Conservation (phyloP, 2,888 invertebrate species). For the Acanthococcus lagerstroemiae region DNA sequence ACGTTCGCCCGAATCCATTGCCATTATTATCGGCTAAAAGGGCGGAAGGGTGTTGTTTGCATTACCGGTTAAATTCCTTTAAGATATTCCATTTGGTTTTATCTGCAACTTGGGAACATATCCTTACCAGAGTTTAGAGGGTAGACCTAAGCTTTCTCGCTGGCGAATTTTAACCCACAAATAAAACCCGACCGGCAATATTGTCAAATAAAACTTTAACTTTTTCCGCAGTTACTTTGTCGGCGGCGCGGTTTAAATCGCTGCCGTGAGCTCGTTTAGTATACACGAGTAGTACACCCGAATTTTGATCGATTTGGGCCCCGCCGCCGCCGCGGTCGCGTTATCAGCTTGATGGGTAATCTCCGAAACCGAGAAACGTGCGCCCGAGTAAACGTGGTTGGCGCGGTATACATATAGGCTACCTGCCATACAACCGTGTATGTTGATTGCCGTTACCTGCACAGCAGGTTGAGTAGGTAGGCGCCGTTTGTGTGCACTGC, state of each 20-base stretch:
- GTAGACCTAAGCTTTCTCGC: constrained; percentile 17
- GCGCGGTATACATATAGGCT: too few species aligned
- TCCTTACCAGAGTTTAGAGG: constrained; percentile 21
- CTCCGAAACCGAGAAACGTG: too few species aligned
- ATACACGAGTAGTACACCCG: too few species aligned
- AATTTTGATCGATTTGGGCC: too few species aligned
- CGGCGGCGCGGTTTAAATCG: constrained; percentile 16
- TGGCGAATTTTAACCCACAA: constrained; percentile 19
- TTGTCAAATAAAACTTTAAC: constrained; percentile 25
- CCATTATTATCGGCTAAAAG: constrained; percentile 30
- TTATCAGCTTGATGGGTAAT: too few species aligned
- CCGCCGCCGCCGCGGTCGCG: too few species aligned
- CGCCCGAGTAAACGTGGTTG: too few species aligned
- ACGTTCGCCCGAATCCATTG: constrained; percentile 29
- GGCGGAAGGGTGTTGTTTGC: constrained; percentile 30
- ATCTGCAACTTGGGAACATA: constrained; percentile 36
- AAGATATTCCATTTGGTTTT: constrained; percentile 38
- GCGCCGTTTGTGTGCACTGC: too few species aligned
- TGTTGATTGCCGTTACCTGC: too few species aligned
- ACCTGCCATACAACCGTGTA: too few species aligned
- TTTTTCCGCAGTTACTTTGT: constrained; percentile 19
- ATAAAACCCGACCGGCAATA: constrained; percentile 25
- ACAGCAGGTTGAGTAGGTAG: too few species aligned
- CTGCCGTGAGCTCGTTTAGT: too few species aligned
- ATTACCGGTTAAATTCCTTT: constrained; percentile 37